Evolutionary conservation across 2,888 invertebrate genomes (phyloP).

Genomic region (Thecocarcelia acutangulata): DNA sequence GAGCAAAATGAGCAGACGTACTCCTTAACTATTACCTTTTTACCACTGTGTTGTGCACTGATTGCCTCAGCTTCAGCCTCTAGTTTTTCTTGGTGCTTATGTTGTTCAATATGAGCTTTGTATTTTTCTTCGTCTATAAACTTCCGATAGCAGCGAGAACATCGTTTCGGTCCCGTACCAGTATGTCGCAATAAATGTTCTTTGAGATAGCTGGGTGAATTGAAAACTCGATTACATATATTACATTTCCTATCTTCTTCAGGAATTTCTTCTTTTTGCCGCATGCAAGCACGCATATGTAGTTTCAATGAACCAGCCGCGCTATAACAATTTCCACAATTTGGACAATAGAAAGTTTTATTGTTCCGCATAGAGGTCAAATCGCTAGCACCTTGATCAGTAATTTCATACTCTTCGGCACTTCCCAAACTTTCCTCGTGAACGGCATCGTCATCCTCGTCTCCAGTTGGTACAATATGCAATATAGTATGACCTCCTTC

Average conservation of each 20-base stretch:
- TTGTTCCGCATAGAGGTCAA: conserved; percentile 69
- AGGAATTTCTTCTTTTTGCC: conserved; percentile 78
- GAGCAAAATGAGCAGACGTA: conserved; percentile 80
- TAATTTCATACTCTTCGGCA: conserved; percentile 65
- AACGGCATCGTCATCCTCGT: conserved; percentile 47
- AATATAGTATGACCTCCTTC: conserved; percentile 78
- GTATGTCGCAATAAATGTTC: conserved; percentile 81
- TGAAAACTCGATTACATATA: conserved; percentile 80
- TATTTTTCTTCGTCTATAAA: conserved; percentile 79
- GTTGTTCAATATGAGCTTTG: conserved; percentile 78
- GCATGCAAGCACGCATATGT: conserved; percentile 80
- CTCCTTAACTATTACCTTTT: conserved; percentile 80
- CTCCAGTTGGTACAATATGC: conserved; percentile 73
- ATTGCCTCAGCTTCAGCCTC: conserved; percentile 78
- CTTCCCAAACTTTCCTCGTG: conserved; percentile 64
- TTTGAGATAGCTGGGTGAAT: conserved; percentile 80
- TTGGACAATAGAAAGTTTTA: conserved; percentile 80
- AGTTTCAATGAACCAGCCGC: conserved; percentile 80
- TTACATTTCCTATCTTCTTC: conserved; percentile 79
- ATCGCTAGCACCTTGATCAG: conserved; percentile 72
- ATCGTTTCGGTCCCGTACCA: conserved; percentile 79
- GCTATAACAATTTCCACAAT: conserved; percentile 81
- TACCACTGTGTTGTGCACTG: conserved; percentile 76
- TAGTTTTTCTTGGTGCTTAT: conserved; percentile 78
- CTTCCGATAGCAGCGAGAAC: conserved; percentile 80